Evolutionary conservation across 2,113 vertebrate species (phyloP), one percentile per base, ranked within the genome.

Genomic region (Agapornis roseicollis): DNA sequence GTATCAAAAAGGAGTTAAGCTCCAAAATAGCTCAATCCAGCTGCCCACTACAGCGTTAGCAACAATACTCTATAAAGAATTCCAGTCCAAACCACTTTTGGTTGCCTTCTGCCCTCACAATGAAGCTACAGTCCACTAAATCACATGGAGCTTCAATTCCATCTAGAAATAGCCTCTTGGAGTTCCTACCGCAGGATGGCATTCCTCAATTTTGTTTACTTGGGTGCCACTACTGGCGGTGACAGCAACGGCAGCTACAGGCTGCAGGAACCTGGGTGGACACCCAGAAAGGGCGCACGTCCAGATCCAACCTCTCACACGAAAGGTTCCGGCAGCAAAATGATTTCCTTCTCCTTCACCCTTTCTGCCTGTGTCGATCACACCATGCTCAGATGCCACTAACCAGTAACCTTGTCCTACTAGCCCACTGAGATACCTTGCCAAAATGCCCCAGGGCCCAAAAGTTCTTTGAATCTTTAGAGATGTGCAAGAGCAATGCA

Each of bases 141-240:
- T 90, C 90, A 84, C 68, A 84, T 6, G 50, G 37, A 65, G 70
- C 61, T 85, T 46, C 86, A 56, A 27, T 53, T 87, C 86, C 66
- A 61, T 24, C 90, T 77, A 73, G 90, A 94, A 95, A 94, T 35
- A 93, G 66, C 42, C 37, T 74, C 83, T 17, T 76, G 25, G 65
- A 61, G 66, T 52, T 89, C 86, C 86, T 63, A 8, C 11, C 55
- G 83, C 53, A 80, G 70, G 56, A 65, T 27, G 33, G 52, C 19
- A 8, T n/a, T 84, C 83, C 80, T 33, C 47, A 72, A 68, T 93
- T 68, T 50, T 60, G 56, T 84, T 96, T 93, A 52, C 70, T 76
- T 79, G 61, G 77, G 94, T 91, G 94, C 84, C 96, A 85, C 94
- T 95, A 17, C 86, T 81, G 91, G 80, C 56, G 89, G 91, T n/a